Base-by-base conservation (phyloP, 2,113 vertebrate genomes). In the Actinemys pallida region DNA sequence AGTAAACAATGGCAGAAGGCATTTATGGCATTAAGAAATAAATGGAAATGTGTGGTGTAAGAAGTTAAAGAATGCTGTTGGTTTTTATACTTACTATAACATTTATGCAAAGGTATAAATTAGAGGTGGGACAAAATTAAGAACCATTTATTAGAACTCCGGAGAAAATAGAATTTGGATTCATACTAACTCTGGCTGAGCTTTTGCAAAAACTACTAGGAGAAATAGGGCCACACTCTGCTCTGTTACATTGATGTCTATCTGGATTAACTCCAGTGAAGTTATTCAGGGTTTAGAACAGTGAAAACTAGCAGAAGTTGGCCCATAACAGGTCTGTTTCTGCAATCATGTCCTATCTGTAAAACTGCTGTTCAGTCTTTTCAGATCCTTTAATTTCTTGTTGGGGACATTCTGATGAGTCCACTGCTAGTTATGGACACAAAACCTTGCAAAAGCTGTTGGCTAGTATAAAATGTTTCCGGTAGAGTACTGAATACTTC, bases 21-120 rank as follows among this genome's bases (percentile, higher is more conserved):
- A 16, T 62, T 62, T 62, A 0, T 6, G 10, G n/a, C 39, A 2
- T 3, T 1, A 16, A 4, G 8, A 31, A 14, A 31, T 25, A 4
- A 4, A 5, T 20, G 9, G 39, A 31, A 1, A 25, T 45, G 29
- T 8, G 19, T 53, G 29, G 5, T 25, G 16, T 45, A 1, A 25
- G 47, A 72, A 39, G 12, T 29, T 49, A 1, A 29, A 45, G 53
- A 24, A 45, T 20, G 2, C 0, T 82, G 12, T 13, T 52, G 59
- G 31, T 31, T 80, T 49, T 29, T 85, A 45, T 53, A 42, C n/a
- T 31, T 47, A 42, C 35, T n/a, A 19, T 35, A 20, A n/a, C n/a
- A 72, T 10, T 17, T 59, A 62, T 9, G 3, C 45, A 31, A 42
- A 53, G 10, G 25, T 49, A 47, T n/a, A 72, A 82, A 79, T 50